phyloP scores from a whole-genome alignment of 1,140 invertebrate species.

The Leucophenga varia region DNA sequence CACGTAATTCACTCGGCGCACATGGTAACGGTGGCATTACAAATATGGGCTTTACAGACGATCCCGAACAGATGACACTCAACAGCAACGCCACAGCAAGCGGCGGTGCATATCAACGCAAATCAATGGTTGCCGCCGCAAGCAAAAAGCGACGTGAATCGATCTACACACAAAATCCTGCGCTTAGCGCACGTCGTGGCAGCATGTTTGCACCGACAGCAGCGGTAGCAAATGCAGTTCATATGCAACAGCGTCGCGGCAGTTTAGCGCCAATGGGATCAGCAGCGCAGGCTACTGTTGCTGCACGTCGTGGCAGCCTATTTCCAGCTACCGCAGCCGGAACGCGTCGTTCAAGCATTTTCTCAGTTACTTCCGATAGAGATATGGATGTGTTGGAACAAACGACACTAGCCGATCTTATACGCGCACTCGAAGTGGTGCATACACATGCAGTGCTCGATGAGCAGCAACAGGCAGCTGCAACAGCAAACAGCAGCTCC shows the following conservation, averaged over 20 bases:
- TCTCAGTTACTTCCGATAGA: constrained; percentile 60
- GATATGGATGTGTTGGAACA: constrained; percentile 69
- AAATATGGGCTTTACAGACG: constrained; percentile 38
- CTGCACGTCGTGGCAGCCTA: constrained; percentile 39
- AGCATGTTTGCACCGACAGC: constrained; percentile 41
- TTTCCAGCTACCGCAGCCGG: constrained; percentile 31
- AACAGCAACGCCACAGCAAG: constrained; percentile 6
- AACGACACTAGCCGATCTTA: constrained; percentile 73
- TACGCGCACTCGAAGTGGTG: constrained; percentile 68
- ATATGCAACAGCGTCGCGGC: constrained; percentile 56
- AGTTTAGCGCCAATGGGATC: constrained; percentile 51
- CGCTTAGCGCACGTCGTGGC: constrained; percentile 28
- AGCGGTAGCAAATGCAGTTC: constrained; percentile 8
- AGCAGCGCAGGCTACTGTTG: constrained; percentile 37
- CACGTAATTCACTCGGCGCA: constrained; percentile 9
- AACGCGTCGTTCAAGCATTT: constrained; percentile 59
- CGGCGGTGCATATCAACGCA: constrained; percentile 31
- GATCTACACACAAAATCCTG: constrained; percentile 46
- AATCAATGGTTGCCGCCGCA: constrained; percentile 5
- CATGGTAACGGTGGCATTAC: constrained; percentile 15
- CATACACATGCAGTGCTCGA: constrained; percentile 57
- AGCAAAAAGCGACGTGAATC: constrained; percentile 38
- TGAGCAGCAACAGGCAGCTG: constrained; percentile 27
- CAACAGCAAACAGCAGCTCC: not conserved
- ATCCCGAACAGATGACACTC: constrained; percentile 21